Base-by-base conservation (phyloP, 2,113 vertebrate genomes). In the Proteles cristata region DNA sequence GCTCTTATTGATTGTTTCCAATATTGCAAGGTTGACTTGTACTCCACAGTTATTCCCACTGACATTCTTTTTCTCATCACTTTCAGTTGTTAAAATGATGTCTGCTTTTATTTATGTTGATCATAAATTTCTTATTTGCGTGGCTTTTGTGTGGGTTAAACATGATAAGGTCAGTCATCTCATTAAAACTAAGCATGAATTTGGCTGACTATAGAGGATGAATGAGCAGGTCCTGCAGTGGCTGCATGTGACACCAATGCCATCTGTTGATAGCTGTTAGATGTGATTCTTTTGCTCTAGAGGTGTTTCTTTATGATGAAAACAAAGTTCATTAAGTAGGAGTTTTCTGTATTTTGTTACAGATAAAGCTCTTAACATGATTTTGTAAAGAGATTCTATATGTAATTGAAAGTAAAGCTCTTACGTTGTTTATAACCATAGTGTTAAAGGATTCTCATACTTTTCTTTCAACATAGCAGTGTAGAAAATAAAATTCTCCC, bases 361-460 rank as follows among this genome's bases (percentile, higher is more conserved):
- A 86, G 17, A 79, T 93, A 73, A 80, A 96, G 73, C 23, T 96
- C 5, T 84, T 66, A 17, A 17, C 2, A 10, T 74, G 58, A 84
- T 90, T 96, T 92, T 81, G 4, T 92, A 90, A 73, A 61, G 58
- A 93, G 35, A 94, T 81, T 88, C 25, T 50, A 0, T 90, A 53
- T 81, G 50, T 69, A 94, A 53, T 92, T 96, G 84, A 93, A 90
- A 80, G 11, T 77, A 91, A 93, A 94, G 25, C 61, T 83, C 63
- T 93, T 93, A 53, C n/a, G 66, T 76, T 55, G 19, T 93, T 96
- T 86, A 50, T 87, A 86, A 83, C 21, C 8, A 16, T 91, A n/a
- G 10, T 89, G 14, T 65, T 89, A 63, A 35, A 87, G 33, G 43
- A 35, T 76, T 80, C 61, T 89, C 4, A 17, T n/a, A 63, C n/a